Evolutionary conservation across 2,797 vertebrate genomes (phyloP), one percentile per base, ranked within the genome.

Genomic region (Nannoperca obscura): DNA sequence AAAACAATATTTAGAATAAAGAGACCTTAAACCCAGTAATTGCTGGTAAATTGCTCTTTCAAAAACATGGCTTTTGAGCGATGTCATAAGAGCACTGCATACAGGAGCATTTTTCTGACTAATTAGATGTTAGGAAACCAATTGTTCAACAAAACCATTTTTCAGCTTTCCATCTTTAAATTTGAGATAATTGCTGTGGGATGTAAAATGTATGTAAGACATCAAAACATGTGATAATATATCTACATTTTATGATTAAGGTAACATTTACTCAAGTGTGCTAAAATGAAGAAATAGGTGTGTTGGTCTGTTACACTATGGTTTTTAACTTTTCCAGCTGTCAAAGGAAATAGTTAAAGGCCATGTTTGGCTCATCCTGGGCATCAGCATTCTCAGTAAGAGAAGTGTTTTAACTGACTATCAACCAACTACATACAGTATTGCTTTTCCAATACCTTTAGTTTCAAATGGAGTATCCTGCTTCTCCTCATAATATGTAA

Each of bases 371-470:
- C 52, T 42, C 60, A 38, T 30, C 22, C 14, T 27, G 49, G 30
- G 2, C 55, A 19, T 65, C 42, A 58, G 52, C 7, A 27, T 84
- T 89, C 50, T 54, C 34, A 19, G 55, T 52, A 66, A 64, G 69
- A 85, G 82, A 78, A 59, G 76, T 66, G 7, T 64, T 79, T 83
- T 49, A 71, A 77, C 57, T 54, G 53, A 80, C 67, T 63, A 62
- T 62, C 22, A 22, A 65, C 67, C 66, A 71, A 24, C 64, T 50
- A 57, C 69, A 84, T 11, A 38, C 36, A 38, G 10, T 81, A 84
- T 90, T 88, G 61, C 86, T 84, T 85, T 64, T 57, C 49, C 86
- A 83, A 82, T 83, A 85, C 74, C 78, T 89, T 88, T 86, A 72
- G 90, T 88, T 87, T 86, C 30, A 82, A 76, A 76, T 32, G 57